These are phyloP conservation scores for Protodeltote pygarga DNA, from an alignment of 2,888 invertebrate genomes.

Conservation along the genomic window DNA sequence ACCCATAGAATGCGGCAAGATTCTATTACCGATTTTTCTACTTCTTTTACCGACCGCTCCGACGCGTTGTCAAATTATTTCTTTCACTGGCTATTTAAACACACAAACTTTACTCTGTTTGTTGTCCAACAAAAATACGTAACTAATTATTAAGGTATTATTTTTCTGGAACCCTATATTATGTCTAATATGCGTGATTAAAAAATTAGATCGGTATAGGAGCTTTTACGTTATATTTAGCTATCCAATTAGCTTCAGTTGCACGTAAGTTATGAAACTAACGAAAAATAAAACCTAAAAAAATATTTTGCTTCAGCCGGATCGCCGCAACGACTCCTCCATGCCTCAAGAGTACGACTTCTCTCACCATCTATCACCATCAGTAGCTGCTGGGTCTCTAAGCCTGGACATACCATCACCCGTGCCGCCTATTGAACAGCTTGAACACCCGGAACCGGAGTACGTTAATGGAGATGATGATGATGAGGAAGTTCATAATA, in stretches of 20 bases:
- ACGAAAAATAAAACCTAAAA: not conserved
- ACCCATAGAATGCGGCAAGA: too few species aligned
- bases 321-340: conserved; percentile 88
- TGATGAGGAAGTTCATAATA: conserved; percentile 58
- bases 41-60: too few species aligned
- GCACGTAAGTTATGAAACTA: not conserved
- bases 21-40: too few species aligned
- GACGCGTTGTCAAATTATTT: too few species aligned
- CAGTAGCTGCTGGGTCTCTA: conserved; percentile 72
- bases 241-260: not conserved
- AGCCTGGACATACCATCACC: conserved; percentile 82
- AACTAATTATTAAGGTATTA: too few species aligned
- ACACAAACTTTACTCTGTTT: too few species aligned
- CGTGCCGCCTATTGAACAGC: conserved; percentile 74
- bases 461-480: conserved; percentile 57
- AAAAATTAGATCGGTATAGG: too few species aligned
- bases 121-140: too few species aligned
- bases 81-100: too few species aligned
- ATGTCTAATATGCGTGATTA: too few species aligned
- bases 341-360: conserved; percentile 85
- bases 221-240: too few species aligned
- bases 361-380: conserved; percentile 81
- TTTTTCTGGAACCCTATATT: too few species aligned
- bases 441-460: conserved; percentile 60
- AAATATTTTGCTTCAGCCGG: conserved; percentile 69